phyloP scores from a whole-genome alignment of 2,797 vertebrate genomes.

The Chlorospingus semifuscus region DNA sequence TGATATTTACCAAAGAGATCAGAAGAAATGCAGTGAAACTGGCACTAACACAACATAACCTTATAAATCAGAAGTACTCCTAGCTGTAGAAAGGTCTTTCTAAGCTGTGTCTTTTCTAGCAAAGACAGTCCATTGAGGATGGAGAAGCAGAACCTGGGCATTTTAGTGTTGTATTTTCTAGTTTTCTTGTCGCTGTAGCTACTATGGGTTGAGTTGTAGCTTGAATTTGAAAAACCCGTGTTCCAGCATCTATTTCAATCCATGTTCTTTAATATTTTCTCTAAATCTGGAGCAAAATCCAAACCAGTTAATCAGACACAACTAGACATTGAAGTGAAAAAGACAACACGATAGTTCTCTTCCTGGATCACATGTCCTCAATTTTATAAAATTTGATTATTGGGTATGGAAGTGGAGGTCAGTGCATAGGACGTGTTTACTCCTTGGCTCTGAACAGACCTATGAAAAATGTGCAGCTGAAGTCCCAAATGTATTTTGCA shows the following conservation, averaged over 20 bases:
- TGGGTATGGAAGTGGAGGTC: background rate
- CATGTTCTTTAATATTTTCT: background rate
- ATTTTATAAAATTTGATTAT: background rate
- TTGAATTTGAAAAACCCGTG: background rate
- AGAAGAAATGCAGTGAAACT: conserved; percentile 5
- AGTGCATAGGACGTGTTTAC: background rate
- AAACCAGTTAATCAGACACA: background rate
- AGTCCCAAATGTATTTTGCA: background rate
- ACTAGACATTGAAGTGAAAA: background rate
- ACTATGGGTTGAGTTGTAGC: background rate
- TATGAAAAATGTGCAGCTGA: background rate
- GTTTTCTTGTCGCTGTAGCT: background rate
- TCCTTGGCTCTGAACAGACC: background rate
- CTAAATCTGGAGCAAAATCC: background rate
- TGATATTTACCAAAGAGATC: background rate
- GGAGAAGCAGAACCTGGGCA: background rate
- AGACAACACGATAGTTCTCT: rapidly evolving
- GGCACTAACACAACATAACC: background rate
- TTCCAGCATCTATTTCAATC: background rate
- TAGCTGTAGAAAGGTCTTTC: background rate
- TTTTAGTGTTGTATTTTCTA: background rate
- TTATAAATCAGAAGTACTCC: background rate
- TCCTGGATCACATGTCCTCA: background rate
- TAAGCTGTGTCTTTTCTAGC: background rate
- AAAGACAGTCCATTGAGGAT: background rate